Evolutionary conservation across 2,888 invertebrate genomes (phyloP).

Genomic region (Acheta domesticus): DNA sequence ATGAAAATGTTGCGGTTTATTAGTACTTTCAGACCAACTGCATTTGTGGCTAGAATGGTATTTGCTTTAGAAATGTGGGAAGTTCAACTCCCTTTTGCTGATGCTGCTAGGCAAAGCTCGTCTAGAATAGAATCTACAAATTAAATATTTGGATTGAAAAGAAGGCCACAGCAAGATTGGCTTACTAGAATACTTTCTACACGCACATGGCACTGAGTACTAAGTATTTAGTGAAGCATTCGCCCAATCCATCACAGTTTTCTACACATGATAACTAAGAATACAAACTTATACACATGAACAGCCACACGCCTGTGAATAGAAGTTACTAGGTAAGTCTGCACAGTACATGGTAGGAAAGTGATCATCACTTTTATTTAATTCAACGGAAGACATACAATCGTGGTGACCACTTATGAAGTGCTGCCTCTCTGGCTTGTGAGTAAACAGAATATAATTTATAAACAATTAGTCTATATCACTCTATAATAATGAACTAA

Average conservation of each 20-base stretch:
- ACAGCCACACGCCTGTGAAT: too few species aligned
- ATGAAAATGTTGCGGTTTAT: too few species aligned
- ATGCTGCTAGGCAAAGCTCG: background rate
- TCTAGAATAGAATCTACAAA: background rate
- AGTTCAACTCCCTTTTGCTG: background rate
- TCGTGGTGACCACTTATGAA: background rate
- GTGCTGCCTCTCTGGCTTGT: background rate
- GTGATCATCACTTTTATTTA: background rate
- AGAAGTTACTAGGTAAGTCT: too few species aligned
- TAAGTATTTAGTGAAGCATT: background rate
- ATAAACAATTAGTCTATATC: constrained; percentile 6
- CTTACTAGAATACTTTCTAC: background rate
- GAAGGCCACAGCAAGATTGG: constrained; percentile 1
- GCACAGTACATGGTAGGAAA: too few species aligned
- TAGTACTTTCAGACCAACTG: too few species aligned
- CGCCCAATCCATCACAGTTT: background rate
- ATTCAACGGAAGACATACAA: background rate
- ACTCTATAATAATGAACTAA: background rate
- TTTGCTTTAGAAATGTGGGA: background rate
- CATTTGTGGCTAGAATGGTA: too few species aligned
- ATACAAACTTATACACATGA: too few species aligned
- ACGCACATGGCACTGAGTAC: background rate
- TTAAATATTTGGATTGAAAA: background rate
- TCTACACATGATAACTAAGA: too few species aligned
- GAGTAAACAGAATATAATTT: background rate